Base-by-base conservation (phyloP, 2,113 vertebrate genomes). In the Lucifuga dentata region DNA sequence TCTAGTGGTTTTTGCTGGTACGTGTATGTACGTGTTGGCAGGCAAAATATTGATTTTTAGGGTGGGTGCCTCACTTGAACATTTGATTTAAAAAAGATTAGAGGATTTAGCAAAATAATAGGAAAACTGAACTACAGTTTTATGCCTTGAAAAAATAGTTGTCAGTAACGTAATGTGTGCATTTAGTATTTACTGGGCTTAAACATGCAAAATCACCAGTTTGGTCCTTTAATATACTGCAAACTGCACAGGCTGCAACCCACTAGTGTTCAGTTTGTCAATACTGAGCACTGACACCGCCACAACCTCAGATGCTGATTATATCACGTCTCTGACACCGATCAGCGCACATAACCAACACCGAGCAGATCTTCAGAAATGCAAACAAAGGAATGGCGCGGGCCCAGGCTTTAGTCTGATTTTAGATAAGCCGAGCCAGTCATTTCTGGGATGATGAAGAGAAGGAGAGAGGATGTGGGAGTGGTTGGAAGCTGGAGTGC, bases 401-500 rank as follows among this genome's bases (percentile, higher is more conserved):
- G 21, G 15, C 52, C n/a, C 8, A 23, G 16, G 3, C 45, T 10
- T 1, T 15, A 40, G 17, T 57, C 19, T 57, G 66, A 60, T 35
- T 51, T 5, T 11, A 33, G 60, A 63, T 64, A 57, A 75, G 64
- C 23, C 1, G 3, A 26, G 45, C 12, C 2, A 5, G 5, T 23
- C 0, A 0, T 79, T 73, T 70, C 71, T 63, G 79, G 79, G 68
- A 78, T 50, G 51, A 35, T 65, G 70, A 48, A 76, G 59, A 68
- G 26, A 40, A 68, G 51, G 24, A 70, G 52, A 50, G 39, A 56
- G 46, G 39, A 68, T 57, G 74, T 78, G 77, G 74, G 73, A 76
- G 79, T 48, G 78, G 79, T 68, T 50, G 79, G 52, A 80, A 59
- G 55, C 73, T 89, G 86, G 89, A 88, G 56, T 20, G 8, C 48